Evolutionary conservation across 2,888 invertebrate genomes (phyloP).

Genomic region (Epirrita christyi): DNA sequence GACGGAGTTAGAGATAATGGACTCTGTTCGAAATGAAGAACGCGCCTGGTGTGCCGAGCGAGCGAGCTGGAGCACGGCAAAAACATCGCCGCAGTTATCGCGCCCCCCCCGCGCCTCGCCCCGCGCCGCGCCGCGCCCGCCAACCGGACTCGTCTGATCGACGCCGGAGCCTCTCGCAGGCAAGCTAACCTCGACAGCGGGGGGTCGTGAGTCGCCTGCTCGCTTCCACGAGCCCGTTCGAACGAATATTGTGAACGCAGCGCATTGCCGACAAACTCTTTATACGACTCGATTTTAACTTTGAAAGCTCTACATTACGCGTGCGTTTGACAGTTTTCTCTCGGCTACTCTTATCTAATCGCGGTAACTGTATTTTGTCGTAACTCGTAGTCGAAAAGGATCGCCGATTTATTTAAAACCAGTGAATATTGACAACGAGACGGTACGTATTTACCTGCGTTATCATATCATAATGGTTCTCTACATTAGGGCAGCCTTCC

Average conservation of each 20-base stretch:
- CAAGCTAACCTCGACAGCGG: constrained; percentile 80
- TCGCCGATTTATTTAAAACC: constrained; percentile 65
- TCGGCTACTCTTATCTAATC: constrained; percentile 60
- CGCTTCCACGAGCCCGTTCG: constrained; percentile 57
- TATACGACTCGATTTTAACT: constrained; percentile 67
- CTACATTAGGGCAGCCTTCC: constrained; percentile 12
- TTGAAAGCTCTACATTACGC: constrained; percentile 67
- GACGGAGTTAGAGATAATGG: constrained; percentile 80
- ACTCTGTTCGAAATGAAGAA: constrained; percentile 82
- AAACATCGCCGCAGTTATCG: constrained; percentile 83
- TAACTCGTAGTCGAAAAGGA: constrained; percentile 63
- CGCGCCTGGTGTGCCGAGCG: constrained; percentile 78
- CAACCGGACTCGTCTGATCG: constrained; percentile 73
- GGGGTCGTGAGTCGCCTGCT: constrained; percentile 74
- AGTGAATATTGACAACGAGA: constrained; percentile 60
- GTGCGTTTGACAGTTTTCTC: constrained; percentile 63
- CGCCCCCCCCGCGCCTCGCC: constrained; percentile 51
- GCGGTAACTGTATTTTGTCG: constrained; percentile 55
- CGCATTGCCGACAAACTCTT: constrained; percentile 56
- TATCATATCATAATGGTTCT: constrained; percentile 55
- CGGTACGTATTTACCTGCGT: constrained; percentile 63
- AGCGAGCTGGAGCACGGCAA: constrained; percentile 80
- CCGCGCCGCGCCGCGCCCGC: constrained; percentile 53
- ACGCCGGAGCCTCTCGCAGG: constrained; percentile 77
- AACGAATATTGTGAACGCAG: constrained; percentile 60